Evolutionary conservation across 2,113 vertebrate genomes (phyloP).

Genomic region (Climacteris rufus): DNA sequence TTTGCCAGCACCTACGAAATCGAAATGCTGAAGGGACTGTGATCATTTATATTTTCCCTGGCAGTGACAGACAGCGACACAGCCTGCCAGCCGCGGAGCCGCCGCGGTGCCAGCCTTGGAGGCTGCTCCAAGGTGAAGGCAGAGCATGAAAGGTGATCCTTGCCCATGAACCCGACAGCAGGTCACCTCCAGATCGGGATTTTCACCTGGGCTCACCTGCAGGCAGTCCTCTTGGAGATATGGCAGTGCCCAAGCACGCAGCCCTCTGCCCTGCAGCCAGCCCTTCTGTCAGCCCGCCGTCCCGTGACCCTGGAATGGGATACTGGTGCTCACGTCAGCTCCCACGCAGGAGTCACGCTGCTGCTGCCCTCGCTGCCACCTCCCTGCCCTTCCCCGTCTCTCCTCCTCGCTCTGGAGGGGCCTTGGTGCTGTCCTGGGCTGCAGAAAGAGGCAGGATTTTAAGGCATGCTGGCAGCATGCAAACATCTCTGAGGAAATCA

Average conservation of each 20-base stretch:
- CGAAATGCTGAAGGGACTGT: neutral
- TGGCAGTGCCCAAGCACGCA: neutral
- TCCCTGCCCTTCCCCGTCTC: neutral
- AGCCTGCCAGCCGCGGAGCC: neutral
- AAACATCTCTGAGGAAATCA: neutral
- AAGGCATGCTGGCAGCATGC: neutral
- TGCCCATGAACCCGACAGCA: accelerated
- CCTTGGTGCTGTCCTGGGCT: neutral
- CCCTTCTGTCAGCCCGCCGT: accelerated
- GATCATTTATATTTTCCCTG: neutral
- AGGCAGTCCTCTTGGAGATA: neutral
- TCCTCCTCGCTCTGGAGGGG: accelerated
- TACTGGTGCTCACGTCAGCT: neutral
- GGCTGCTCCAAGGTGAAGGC: neutral
- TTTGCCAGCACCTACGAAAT: slow-evolving; percentile 1
- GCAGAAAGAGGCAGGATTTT: neutral
- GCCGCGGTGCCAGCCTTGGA: neutral
- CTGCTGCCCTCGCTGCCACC: neutral
- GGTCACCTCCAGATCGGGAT: neutral
- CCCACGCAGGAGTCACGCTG: neutral
- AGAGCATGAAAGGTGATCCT: neutral
- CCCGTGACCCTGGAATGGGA: neutral
- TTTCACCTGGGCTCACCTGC: neutral
- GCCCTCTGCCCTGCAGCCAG: neutral
- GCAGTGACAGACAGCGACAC: neutral